A percentile compares a stretch with the other conserved stretches of the same genome.
Evolutionary conservation across 2,888 invertebrate genomes (phyloP).

Genomic region (Sclerodermus sp.): DNA sequence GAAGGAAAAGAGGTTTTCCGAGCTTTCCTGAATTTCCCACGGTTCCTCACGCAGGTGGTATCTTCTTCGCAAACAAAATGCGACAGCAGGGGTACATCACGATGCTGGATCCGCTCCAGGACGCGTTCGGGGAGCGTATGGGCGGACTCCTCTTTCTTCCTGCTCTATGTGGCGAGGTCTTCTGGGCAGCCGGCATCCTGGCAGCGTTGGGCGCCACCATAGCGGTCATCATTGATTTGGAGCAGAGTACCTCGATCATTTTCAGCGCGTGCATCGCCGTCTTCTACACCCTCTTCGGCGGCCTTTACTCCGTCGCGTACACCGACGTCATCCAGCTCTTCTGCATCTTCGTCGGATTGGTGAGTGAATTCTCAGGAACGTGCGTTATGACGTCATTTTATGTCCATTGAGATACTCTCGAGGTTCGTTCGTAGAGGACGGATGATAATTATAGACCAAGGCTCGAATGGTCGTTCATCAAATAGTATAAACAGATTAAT

Average conservation of each 20-base stretch:
- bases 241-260: slow-evolving; percentile 89
- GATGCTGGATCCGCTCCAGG: slow-evolving; percentile 97
- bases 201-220: slow-evolving; percentile 96
- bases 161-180: slow-evolving; percentile 95
- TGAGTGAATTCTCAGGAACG: no score
- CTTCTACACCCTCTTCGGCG: slow-evolving; percentile 96
- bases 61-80: slow-evolving; percentile 98
- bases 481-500: no score
- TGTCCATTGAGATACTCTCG: no score
- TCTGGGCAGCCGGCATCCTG: slow-evolving; percentile 98
- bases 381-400: no score
- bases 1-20: no score
- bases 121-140: slow-evolving; percentile 95
- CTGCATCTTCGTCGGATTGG: slow-evolving; percentile 95
- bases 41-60: slow-evolving; percentile 70
- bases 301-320: slow-evolving; percentile 97
- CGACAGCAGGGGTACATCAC: slow-evolving; percentile 96
- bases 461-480: no score
- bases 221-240: slow-evolving; percentile 95
- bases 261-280: slow-evolving; percentile 95
- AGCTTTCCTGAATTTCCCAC: background rate
- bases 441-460: no score
- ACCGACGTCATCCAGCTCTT: slow-evolving; percentile 98
- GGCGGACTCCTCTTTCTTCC: slow-evolving; percentile 95
- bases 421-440: no score